These are phyloP conservation scores for Nibea albiflora DNA, from an alignment of 2,113 vertebrate genomes.

Conservation along the genomic window DNA sequence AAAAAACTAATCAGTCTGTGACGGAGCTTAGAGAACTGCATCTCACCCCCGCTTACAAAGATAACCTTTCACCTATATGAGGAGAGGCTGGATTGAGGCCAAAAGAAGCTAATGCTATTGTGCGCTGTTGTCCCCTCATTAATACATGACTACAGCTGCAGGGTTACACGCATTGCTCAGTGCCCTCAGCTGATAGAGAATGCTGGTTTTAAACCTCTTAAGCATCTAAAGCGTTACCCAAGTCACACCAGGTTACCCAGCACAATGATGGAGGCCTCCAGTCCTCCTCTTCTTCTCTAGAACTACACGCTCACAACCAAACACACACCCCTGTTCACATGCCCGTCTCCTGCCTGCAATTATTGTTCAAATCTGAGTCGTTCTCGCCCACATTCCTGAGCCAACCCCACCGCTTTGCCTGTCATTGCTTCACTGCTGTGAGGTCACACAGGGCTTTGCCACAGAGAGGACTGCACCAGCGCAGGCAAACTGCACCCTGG, in stretches of 20 bases:
- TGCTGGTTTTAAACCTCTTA: slow-evolving; percentile 74
- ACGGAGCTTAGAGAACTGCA: slow-evolving; percentile 23
- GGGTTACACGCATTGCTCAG: slow-evolving; percentile 47
- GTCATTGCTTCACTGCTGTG: slow-evolving; percentile 31
- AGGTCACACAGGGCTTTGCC: slow-evolving; percentile 41
- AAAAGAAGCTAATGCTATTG: slow-evolving; percentile 70
- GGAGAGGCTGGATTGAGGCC: slow-evolving; percentile 52
- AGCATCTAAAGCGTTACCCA: slow-evolving; percentile 60
- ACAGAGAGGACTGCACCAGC: slow-evolving; percentile 10
- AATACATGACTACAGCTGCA: slow-evolving; percentile 41
- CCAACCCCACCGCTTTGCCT: slow-evolving; percentile 57
- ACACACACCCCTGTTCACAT: slow-evolving; percentile 52
- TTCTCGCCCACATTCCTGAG: slow-evolving; percentile 67
- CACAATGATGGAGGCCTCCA: slow-evolving; percentile 56
- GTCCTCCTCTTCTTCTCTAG: slow-evolving; percentile 28
- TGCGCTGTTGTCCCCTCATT: slow-evolving; percentile 41
- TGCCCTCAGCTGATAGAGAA: slow-evolving; percentile 52
- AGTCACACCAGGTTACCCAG: slow-evolving; percentile 65
- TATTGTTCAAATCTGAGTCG: slow-evolving; percentile 63
- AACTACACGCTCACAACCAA: slow-evolving; percentile 24
- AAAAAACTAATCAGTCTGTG: not conserved
- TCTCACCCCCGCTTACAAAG: slow-evolving; percentile 32
- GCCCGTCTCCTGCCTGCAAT: no score
- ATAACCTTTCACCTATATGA: slow-evolving; percentile 69
- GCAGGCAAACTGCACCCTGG: not conserved